Evolutionary conservation across 2,113 vertebrate species (phyloP), one percentile per base, ranked within the genome.

Genomic region (Furnarius figulus): DNA sequence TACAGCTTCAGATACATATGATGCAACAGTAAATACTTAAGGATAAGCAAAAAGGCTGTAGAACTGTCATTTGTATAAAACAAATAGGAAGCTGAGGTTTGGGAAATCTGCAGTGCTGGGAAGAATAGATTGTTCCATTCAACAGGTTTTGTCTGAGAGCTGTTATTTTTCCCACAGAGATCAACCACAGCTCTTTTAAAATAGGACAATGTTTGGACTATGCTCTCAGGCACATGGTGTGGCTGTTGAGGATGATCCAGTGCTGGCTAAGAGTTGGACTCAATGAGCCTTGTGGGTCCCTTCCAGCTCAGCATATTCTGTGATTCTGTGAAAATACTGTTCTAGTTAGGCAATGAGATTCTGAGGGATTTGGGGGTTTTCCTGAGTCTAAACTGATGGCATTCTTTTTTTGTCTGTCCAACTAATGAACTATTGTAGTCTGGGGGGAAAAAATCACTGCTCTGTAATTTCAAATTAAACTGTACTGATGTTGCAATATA

Each of bases 311-410:
- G 8, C 24, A 49, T 70, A 77, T 49, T 56, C 35, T 71, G 35
- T 63, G 25, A 49, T 77, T 84, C 27, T 49, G 22, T 76, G 18
- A 90, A 77, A 90, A 65, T 76, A 70, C 55, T 74, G 28, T 11
- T 85, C 74, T 77, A 77, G 40, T 94, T 93, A 87, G 58, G 90
- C 72, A 90, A 24, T 94, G 58, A 87, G 35, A 80, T 93, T 91
- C 73, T 73, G 31, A 86, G 79, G n/a, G 27, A 55, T 19, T 88
- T 95, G 22, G 40, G 78, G 63, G 22, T 76, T 96, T 97, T 96
- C 87, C 81, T 77, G 53, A 81, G 39, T 87, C 61, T 94, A 47
- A 93, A 83, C 74, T 90, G 75, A 89, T 91, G 50, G 23, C 75
- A 75, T 91, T 89, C 70, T 89, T 91, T 92, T 65, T 90, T 80